Conservation (phyloP, 2,113 vertebrate species). For the Xyrauchen texanus region DNA sequence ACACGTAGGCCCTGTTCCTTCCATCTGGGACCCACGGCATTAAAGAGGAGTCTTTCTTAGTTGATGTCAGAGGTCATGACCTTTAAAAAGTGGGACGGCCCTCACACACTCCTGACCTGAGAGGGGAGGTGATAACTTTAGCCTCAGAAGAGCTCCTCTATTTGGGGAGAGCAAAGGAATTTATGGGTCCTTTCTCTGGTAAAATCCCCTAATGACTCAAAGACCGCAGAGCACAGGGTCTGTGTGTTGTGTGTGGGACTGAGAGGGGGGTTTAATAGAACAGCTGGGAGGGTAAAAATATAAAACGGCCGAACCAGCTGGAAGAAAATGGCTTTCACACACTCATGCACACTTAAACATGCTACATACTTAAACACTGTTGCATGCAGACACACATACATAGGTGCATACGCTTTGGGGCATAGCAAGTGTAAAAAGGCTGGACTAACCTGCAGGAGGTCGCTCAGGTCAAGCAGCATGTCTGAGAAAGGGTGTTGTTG, state of each 20-base stretch:
- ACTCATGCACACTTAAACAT: constrained; percentile 19
- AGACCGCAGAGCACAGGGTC: constrained; percentile 5
- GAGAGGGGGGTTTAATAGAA: constrained; percentile 40
- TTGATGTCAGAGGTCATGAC: constrained; percentile 34
- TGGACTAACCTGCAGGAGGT: constrained; percentile 89
- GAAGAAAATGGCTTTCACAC: constrained; percentile 44
- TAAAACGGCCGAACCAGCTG: constrained; percentile 72
- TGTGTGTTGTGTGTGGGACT: constrained; percentile 15
- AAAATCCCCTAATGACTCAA: constrained; percentile 29
- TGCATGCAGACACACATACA: too few species aligned
- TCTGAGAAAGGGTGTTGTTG: constrained; percentile 71
- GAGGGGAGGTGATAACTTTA: constrained; percentile 23
- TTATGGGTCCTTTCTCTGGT: constrained; percentile 39
- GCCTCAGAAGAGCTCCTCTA: constrained; percentile 29
- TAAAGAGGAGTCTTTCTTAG: constrained; percentile 26
- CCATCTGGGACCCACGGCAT: constrained; percentile 44
- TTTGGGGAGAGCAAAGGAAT: constrained; percentile 29
- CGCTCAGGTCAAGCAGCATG: constrained; percentile 97
- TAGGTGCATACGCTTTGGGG: too few species aligned
- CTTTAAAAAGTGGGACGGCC: constrained; percentile 14
- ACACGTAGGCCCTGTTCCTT: constrained; percentile 37
- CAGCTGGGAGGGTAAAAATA: constrained; percentile 80
- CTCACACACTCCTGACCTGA: constrained; percentile 43
- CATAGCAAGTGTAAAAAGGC: not conserved
- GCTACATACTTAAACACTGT: constrained; percentile 4